Evolutionary conservation across 2,113 vertebrate species (phyloP), one percentile per base, ranked within the genome.

Genomic region (Megaceryle maxima): DNA sequence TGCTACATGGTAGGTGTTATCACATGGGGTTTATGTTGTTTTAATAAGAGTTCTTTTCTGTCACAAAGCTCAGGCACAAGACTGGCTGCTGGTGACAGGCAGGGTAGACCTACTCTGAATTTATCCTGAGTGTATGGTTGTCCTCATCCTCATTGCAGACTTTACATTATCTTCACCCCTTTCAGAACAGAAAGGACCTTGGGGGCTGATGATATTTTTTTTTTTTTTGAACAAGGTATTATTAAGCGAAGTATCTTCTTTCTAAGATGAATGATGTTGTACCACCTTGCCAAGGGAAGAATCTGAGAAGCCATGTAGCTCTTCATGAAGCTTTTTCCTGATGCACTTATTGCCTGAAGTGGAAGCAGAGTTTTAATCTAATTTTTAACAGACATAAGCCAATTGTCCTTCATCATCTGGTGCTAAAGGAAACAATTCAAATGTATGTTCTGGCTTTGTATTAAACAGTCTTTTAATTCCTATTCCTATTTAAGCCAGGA

Each of bases 1-100:
- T 67, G 39, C 46, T 64, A 0, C 0, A 0, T 63, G 25, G 13
- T 57, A 82, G 31, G 7, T 75, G n/a, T 53, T 13, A 26, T 28
- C 0, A 0, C 2, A 0, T 17, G 33, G 8, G 12, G 12, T n/a
- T 70, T 66, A 35, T 0, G 0, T 33, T 35, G 13, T 31, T 78
- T 60, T 35, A 11, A 2, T 62, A 72, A 53, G 14, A 57, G 39
- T n/a, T 81, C 16, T 90, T 56, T 86, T 48, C 19, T 69, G 57
- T 60, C n/a, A 59, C 19, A 60, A 77, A 73, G 24, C 35, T 87
- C 28, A 64, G 43, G 16, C 19, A 28, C 29, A 33, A 33, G 68
- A 31, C 25, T 14, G 11, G 66, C 33, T 74, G 63, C 44, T 57
- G 59, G 16, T 84, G 59, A 37, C 86, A 10, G 74, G 18, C 9